A percentile compares a stretch with the other conserved stretches of the same genome.
phyloP scores from a whole-genome alignment of 2,888 invertebrate genomes.

The Meteorus colon region DNA sequence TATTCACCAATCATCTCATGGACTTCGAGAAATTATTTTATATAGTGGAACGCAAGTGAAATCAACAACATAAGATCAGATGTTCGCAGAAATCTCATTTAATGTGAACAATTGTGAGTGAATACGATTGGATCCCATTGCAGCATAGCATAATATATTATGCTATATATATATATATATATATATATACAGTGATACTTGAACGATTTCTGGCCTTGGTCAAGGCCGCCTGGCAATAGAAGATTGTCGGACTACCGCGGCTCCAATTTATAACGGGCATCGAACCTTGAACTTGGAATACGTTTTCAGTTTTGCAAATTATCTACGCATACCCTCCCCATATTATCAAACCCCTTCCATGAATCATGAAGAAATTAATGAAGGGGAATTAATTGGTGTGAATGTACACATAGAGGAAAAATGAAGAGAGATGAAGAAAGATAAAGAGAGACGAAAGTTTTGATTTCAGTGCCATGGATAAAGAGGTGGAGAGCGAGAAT shows the following conservation, averaged over 20 bases:
- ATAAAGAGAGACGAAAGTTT: neutral
- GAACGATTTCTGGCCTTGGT: constrained; percentile 63
- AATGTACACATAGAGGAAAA: neutral
- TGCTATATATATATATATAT: constrained; percentile 40
- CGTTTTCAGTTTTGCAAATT: constrained; percentile 27
- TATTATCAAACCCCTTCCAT: too few relatives aligned
- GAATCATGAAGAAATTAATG: too few relatives aligned
- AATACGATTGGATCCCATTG: neutral
- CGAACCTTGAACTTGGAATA: constrained; percentile 56
- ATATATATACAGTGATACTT: constrained; percentile 60
- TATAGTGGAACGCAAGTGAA: too few relatives aligned
- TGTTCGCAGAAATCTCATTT: too few relatives aligned
- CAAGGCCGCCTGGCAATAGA: constrained; percentile 62
- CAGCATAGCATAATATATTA: too few relatives aligned
- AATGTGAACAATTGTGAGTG: constrained; percentile 18
- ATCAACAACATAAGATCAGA: too few relatives aligned
- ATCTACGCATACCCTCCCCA: constrained; percentile 8
- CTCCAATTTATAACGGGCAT: constrained; percentile 65
- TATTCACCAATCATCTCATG: too few relatives aligned
- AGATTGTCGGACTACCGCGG: constrained; percentile 50
- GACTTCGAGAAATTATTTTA: too few relatives aligned
- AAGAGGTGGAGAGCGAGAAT: constrained; percentile 6
- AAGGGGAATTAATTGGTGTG: too few relatives aligned
- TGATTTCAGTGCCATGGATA: neutral
- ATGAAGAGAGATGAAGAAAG: neutral